These are phyloP conservation scores for Sebastes cheni DNA, from an alignment of 2,797 vertebrate genomes.

Conservation along the genomic window DNA sequence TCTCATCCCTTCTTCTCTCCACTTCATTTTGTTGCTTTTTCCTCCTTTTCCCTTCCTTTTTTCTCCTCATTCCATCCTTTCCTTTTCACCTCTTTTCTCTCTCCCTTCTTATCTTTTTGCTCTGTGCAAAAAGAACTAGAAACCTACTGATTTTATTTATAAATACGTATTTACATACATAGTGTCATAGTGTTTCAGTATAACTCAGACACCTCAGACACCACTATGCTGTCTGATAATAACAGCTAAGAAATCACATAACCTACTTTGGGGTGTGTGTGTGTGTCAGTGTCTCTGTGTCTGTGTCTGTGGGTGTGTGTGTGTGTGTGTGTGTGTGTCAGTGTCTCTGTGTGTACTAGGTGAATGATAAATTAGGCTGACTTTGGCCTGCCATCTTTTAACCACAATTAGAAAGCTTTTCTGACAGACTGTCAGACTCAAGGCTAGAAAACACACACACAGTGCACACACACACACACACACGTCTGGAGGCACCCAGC, in stretches of 20 bases:
- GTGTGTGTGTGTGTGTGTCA: neutral
- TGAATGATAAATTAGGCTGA: conserved; percentile 71
- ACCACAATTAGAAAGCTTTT: conserved; percentile 79
- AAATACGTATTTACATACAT: conserved; percentile 56
- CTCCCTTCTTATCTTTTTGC: neutral
- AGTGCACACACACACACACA: conserved; percentile 12
- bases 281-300: neutral
- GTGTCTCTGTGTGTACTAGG: conserved; percentile 35
- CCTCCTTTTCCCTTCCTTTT: neutral
- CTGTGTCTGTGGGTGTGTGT: neutral
- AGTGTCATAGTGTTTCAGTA: conserved; percentile 28
- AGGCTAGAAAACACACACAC: conserved; percentile 38
- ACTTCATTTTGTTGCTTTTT: neutral
- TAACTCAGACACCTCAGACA: conserved; percentile 35
- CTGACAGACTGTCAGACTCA: conserved; percentile 74
- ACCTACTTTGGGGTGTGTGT: conserved; percentile 23
- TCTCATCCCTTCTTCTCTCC: neutral
- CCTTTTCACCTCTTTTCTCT: neutral
- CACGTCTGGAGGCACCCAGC: conserved; percentile 45
- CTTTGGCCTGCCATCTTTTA: conserved; percentile 76
- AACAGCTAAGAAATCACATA: conserved; percentile 47
- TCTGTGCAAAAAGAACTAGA: conserved; percentile 4
- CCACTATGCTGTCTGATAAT: conserved; percentile 40
- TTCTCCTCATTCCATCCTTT: neutral
- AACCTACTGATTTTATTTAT: conserved; percentile 2